Evolutionary conservation across 2,888 invertebrate genomes (phyloP).

Genomic region (Agrotis clavis): DNA sequence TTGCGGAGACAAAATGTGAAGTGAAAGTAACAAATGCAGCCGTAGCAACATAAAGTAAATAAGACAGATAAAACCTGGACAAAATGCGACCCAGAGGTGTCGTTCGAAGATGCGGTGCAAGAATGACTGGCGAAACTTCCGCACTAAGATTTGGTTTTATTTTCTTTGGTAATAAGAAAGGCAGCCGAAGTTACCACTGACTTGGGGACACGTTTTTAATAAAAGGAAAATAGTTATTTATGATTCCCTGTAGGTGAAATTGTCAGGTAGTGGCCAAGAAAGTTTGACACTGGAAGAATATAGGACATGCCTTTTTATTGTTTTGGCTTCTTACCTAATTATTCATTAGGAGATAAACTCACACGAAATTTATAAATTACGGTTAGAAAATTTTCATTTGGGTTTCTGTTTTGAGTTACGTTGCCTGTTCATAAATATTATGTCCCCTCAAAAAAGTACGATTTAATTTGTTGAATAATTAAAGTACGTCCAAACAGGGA

Average conservation of each 20-base stretch:
- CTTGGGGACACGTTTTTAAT: constrained; percentile 52
- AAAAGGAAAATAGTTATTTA: constrained; percentile 58
- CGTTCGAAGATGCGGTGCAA: constrained; percentile 72
- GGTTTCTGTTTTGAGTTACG: neutral
- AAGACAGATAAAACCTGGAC: constrained; percentile 72
- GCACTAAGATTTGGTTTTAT: constrained; percentile 64
- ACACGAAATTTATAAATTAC: neutral
- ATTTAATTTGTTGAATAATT: constrained; percentile 57
- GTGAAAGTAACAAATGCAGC: constrained; percentile 50
- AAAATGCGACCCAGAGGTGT: constrained; percentile 80
- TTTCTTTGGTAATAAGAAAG: constrained; percentile 66
- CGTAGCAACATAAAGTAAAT: constrained; percentile 71
- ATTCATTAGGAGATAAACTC: neutral
- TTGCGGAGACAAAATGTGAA: constrained; percentile 19
- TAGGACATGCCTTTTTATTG: too few relatives aligned
- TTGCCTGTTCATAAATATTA: constrained; percentile 25
- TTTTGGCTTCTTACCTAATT: neutral
- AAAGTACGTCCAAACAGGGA: constrained; percentile 66
- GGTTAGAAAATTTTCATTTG: neutral
- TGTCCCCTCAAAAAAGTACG: constrained; percentile 23
- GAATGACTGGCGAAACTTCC: constrained; percentile 73
- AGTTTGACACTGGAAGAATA: constrained; percentile 1
- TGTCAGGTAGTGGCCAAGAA: constrained; percentile 18
- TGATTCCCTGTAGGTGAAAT: constrained; percentile 30
- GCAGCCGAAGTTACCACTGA: constrained; percentile 58